Evolutionary conservation across 2,888 invertebrate species (phyloP), one percentile per base, ranked within the genome.

Genomic region (Sphaeridia pumilis): DNA sequence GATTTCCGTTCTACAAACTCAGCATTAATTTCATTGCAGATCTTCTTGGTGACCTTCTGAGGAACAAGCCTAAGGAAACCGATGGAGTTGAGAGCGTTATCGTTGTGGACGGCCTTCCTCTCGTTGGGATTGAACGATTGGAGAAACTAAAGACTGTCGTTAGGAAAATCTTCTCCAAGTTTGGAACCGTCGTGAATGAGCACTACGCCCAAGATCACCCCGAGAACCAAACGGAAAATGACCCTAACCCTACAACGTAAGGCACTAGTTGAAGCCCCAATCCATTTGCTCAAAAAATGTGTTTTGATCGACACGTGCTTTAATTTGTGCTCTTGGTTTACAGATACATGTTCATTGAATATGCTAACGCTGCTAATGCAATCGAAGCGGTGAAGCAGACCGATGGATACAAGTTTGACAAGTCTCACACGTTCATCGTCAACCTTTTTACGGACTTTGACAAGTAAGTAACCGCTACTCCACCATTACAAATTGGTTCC

Each of bases 1-100:
- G 31, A 31, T 31, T 31, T 12, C 10, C 12, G 12, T 12, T 12
- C 12, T 7, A 31, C 31, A 31, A 7, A 31, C 12, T 31, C 10
- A 31, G 31, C 7, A 31, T 31, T 10, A 31, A 17, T 49, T 48
- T 58, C 55, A 58, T 71, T 78, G 67, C 77, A 94, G 97, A 93
- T 70, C 78, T 98, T 51, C 74, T 97, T 58, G 86, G 80, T n/a
- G 97, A 97, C 72, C 75, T 97, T 64, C 72, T 95, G 61, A 81
- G 82, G 64, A 81, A 84, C 65, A 86, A 86, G 69, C 98, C 98
- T 2, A 84, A 85, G 63, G 93, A 94, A 73, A 87, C 89, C 3
- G 94, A 94, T 73, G 94, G 94, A 44, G 89, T 94, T 51, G 94
- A 97, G 71, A 87, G 86, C 67, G 89, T 95, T 46, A 82, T 98